Evolutionary conservation across 2,888 invertebrate genomes (phyloP).

Genomic region (Cheilosia scutellata): DNA sequence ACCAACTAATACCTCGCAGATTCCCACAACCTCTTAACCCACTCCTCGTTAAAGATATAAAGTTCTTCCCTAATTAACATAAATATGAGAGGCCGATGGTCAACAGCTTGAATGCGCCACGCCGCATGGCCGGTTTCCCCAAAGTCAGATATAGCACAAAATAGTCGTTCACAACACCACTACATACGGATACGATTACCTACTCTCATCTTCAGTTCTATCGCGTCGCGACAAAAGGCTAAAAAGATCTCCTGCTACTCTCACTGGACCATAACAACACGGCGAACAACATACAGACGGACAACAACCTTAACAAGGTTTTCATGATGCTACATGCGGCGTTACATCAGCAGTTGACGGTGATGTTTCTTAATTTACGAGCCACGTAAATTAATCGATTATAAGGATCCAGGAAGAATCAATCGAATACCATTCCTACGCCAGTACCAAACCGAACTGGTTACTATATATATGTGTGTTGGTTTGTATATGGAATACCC

Average conservation of each 20-base stretch:
- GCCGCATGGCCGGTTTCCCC: background rate
- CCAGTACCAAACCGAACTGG: too few species aligned
- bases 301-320: constrained; percentile 58
- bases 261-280: constrained; percentile 9
- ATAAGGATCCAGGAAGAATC: constrained; percentile 43
- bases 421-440: constrained; percentile 14
- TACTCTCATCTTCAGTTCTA: background rate
- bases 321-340: constrained; percentile 71
- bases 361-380: constrained; percentile 51
- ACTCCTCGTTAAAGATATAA: background rate
- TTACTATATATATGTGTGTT: too few species aligned
- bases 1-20: too few species aligned
- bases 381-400: constrained; percentile 65
- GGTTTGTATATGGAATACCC: background rate
- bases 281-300: constrained; percentile 15
- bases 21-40: background rate
- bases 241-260: background rate
- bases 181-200: background rate
- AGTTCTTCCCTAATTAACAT: background rate
- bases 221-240: background rate
- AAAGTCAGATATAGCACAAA: background rate
- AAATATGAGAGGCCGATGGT: constrained; percentile 1
- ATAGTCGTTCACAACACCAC: constrained; percentile 14
- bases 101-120: constrained; percentile 2
- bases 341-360: constrained; percentile 57